phyloP scores from a whole-genome alignment of 2,113 vertebrate species.

The Corythornis cristatus region DNA sequence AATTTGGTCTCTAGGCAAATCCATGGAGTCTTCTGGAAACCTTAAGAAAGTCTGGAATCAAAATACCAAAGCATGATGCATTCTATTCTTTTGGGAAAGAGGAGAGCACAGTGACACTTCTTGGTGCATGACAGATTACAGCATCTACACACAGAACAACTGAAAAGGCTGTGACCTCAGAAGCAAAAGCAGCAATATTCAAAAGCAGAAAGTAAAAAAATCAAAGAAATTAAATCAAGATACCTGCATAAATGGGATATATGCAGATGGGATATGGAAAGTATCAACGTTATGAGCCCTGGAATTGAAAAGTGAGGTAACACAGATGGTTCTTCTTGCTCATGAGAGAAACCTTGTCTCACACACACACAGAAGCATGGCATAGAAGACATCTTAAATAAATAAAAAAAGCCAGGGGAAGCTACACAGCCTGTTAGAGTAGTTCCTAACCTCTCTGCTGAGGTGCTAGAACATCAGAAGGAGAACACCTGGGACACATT shows the following conservation, averaged over 20 bases:
- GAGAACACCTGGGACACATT: conserved; percentile 27
- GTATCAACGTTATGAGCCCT: neutral
- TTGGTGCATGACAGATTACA: neutral
- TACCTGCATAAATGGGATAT: conserved; percentile 33
- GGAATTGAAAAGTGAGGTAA: neutral
- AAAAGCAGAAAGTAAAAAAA: conserved; percentile 32
- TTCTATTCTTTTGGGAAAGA: neutral
- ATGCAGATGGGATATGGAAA: conserved; percentile 25
- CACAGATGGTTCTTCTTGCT: conserved; percentile 34
- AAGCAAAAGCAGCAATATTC: conserved; percentile 46
- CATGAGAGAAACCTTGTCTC: conserved; percentile 25
- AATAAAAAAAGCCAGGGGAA: conserved; percentile 53
- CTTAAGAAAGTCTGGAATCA: neutral
- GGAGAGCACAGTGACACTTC: neutral
- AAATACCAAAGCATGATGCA: neutral
- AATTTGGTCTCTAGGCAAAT: neutral
- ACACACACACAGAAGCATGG: conserved; percentile 18
- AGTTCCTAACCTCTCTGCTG: conserved; percentile 68
- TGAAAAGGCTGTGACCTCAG: conserved; percentile 1
- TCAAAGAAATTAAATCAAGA: neutral
- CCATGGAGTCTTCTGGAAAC: neutral
- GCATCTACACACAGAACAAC: neutral
- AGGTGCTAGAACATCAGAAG: conserved; percentile 55
- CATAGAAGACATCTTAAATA: conserved; percentile 24
- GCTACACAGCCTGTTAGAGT: conserved; percentile 60